Conservation (phyloP, 2,888 invertebrate genomes). For the Drosophila greeni region DNA sequence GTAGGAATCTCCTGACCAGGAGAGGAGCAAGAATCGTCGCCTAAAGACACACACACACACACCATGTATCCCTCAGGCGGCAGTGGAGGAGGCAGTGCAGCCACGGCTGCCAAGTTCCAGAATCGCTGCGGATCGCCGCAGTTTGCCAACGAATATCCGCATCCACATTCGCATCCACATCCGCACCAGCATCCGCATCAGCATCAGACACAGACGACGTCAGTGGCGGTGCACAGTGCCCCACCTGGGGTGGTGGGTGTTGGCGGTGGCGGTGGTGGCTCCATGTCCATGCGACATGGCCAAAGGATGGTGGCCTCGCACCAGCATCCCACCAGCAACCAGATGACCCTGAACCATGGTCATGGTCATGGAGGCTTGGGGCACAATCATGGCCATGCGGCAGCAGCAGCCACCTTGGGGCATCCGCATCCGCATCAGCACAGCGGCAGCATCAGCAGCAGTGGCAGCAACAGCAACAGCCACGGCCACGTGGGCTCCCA, state of each 20-base stretch:
- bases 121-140: constrained; percentile 79
- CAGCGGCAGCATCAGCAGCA: constrained; percentile 19
- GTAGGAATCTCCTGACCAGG: not conserved
- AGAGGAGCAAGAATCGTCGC: not conserved
- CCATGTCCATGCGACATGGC: constrained; percentile 69
- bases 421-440: constrained; percentile 60
- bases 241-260: constrained; percentile 4
- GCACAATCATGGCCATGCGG: constrained; percentile 43
- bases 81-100: constrained; percentile 45
- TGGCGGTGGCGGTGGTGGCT: constrained; percentile 31
- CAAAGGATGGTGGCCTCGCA: constrained; percentile 19
- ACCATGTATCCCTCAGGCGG: constrained; percentile 75
- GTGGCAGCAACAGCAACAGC: constrained; percentile 9
- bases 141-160: constrained; percentile 85
- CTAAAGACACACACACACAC: constrained; percentile 1
- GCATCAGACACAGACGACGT: constrained; percentile 33
- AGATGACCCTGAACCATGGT: constrained; percentile 52
- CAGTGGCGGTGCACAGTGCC: constrained; percentile 46
- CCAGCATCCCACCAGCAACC: constrained; percentile 22
- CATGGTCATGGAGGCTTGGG: constrained; percentile 41
- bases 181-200: constrained; percentile 77
- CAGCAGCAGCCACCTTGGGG: constrained; percentile 66
- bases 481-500: constrained; percentile 57
- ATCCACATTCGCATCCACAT: constrained; percentile 67
- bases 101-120: constrained; percentile 74